Evolutionary conservation across 2,113 vertebrate genomes (phyloP).

Genomic region (Psophia crepitans): DNA sequence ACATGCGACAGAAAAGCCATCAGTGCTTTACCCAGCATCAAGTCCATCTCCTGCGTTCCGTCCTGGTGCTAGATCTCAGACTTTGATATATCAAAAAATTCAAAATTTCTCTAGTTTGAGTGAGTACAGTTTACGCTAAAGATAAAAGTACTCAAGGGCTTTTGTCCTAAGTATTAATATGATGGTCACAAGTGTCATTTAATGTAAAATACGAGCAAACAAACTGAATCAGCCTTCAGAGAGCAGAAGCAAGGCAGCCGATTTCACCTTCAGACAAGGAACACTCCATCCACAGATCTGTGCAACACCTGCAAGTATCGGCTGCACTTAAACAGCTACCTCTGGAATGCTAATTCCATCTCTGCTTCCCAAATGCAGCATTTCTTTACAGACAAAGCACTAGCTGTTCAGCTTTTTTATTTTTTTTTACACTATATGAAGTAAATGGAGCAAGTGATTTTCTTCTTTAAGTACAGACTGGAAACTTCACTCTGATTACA

Average conservation of each 20-base stretch:
- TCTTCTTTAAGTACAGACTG: background rate
- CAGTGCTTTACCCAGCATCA: fast-evolving
- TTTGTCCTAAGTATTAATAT: background rate
- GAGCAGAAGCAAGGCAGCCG: background rate
- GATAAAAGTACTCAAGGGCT: background rate
- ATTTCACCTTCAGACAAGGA: background rate
- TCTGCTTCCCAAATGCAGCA: background rate
- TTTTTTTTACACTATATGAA: background rate
- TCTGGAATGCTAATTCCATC: conserved; percentile 2
- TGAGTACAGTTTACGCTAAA: background rate
- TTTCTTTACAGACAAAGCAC: background rate
- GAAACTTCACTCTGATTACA: background rate
- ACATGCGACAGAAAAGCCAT: background rate
- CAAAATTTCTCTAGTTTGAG: background rate
- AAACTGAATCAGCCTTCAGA: background rate
- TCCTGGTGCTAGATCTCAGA: background rate
- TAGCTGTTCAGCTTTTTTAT: background rate
- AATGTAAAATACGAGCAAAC: background rate
- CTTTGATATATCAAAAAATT: background rate
- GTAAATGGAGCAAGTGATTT: background rate
- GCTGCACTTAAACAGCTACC: background rate
- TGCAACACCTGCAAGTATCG: background rate
- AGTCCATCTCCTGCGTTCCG: background rate
- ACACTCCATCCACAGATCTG: background rate
- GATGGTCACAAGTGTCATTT: conserved; percentile 1